Conservation (phyloP, 2,888 invertebrate species). For the Aproaerema taeniolella region DNA sequence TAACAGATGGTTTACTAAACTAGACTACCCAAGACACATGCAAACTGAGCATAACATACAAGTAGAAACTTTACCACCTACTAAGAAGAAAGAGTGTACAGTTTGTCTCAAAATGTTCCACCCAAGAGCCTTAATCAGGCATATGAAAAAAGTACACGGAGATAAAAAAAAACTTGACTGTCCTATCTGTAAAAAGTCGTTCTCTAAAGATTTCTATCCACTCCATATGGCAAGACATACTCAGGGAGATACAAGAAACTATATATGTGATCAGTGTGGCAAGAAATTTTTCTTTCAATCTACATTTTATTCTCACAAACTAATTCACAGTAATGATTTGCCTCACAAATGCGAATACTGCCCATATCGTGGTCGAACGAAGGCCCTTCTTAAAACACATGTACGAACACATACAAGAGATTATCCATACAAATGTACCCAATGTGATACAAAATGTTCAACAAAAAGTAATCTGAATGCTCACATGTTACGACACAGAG, state of each 20-base stretch:
- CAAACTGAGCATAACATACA: conserved; percentile 1
- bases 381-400: conserved; percentile 35
- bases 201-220: conserved; percentile 5
- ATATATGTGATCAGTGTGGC: conserved; percentile 40
- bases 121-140: neutral
- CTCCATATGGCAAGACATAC: conserved; percentile 1
- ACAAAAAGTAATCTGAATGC: conserved; percentile 40
- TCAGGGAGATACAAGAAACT: conserved; percentile 17
- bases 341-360: conserved; percentile 39
- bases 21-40: conserved; percentile 6
- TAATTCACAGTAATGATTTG: conserved; percentile 33
- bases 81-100: conserved; percentile 2
- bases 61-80: neutral
- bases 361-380: conserved; percentile 36
- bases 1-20: conserved; percentile 5
- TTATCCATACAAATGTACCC: conserved; percentile 19
- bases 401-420: conserved; percentile 18
- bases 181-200: conserved; percentile 6
- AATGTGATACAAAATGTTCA: conserved; percentile 23
- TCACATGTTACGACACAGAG: conserved; percentile 28
- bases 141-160: conserved; percentile 7
- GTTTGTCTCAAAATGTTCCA: conserved; percentile 3
- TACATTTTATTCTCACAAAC: conserved; percentile 31
- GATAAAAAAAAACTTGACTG: conserved; percentile 11
- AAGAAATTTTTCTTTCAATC: conserved; percentile 29